Conservation (phyloP, 2,888 invertebrate species). For the Campopleginae sp. region DNA sequence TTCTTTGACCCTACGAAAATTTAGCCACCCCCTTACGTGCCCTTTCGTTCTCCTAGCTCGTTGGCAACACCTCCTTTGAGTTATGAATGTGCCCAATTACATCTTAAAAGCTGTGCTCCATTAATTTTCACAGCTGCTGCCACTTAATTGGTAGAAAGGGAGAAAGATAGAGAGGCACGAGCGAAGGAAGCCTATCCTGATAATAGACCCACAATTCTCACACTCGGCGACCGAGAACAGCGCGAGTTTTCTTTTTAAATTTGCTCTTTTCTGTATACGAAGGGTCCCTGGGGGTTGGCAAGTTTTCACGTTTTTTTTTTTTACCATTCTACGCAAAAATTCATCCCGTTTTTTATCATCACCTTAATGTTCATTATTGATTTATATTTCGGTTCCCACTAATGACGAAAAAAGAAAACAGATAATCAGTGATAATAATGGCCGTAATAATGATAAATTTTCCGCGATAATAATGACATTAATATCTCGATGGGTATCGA, state of each 20-base stretch:
- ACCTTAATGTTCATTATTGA: not conserved
- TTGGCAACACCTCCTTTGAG: conserved; percentile 79
- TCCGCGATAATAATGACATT: conserved; percentile 46
- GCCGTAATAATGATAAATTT: conserved; percentile 35
- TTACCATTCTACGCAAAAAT: conserved; percentile 33
- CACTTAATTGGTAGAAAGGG: conserved; percentile 85
- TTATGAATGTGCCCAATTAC: conserved; percentile 88
- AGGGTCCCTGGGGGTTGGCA: conserved; percentile 1
- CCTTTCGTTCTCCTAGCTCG: conserved; percentile 53
- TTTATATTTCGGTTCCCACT: conserved; percentile 19
- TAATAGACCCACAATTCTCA: conserved; percentile 84
- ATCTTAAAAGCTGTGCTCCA: conserved; percentile 88
- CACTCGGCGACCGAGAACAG: conserved; percentile 67
- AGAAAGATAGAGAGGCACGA: conserved; percentile 74
- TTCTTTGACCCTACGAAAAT: conserved; percentile 52
- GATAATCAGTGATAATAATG: not conserved
- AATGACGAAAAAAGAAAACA: conserved; percentile 1
- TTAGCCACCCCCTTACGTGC: conserved; percentile 27
- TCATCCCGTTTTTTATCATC: not conserved
- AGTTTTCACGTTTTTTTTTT: conserved; percentile 27
- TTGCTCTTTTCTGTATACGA: conserved; percentile 55
- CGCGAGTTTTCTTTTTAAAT: conserved; percentile 30
- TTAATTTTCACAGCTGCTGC: conserved; percentile 88
- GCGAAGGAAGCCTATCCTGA: conserved; percentile 83
- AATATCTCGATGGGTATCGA: conserved; percentile 52